Percentiles rank a stretch among this genome's conserved stretches.
Evolutionary conservation across 2,888 invertebrate species (phyloP).

Genomic region (Heliconius cydno): DNA sequence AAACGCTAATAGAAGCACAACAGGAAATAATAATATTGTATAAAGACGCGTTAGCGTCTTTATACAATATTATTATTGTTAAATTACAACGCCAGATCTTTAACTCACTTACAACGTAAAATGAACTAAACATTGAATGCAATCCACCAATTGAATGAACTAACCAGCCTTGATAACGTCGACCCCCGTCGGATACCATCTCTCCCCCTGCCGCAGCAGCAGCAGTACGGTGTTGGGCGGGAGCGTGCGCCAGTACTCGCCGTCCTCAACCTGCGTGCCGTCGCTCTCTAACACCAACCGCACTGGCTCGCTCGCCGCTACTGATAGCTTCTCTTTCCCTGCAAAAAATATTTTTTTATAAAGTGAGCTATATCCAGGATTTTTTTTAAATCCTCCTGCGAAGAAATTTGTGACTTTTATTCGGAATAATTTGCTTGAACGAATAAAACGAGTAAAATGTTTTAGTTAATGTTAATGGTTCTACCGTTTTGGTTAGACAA

Average conservation of each 20-base stretch:
- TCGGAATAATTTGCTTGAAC: background rate
- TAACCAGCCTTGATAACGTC: conserved; percentile 97
- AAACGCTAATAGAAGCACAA: background rate
- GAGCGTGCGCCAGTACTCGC: conserved; percentile 96
- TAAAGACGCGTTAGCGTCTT: too few species aligned
- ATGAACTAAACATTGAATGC: background rate
- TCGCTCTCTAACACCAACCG: conserved; percentile 96
- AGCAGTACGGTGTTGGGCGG: conserved; percentile 95
- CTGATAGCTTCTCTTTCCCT: conserved; percentile 95
- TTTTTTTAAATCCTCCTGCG: background rate
- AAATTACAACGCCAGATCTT: background rate
- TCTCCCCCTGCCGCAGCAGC: conserved; percentile 93
- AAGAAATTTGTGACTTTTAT: background rate
- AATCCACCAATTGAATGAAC: conserved; percentile 47
- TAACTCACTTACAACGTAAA: background rate
- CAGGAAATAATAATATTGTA: background rate
- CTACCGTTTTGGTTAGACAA: background rate
- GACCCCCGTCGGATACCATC: conserved; percentile 96
- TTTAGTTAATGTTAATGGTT: background rate
- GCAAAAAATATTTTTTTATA: conserved; percentile 38
- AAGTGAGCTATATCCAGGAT: background rate
- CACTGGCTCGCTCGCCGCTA: conserved; percentile 93
- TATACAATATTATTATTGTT: too few species aligned
- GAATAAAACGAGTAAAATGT: background rate
- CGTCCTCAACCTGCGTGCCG: conserved; percentile 98